Base-by-base conservation (phyloP, 2,888 invertebrate genomes). In the Drosophila prostipennis region DNA sequence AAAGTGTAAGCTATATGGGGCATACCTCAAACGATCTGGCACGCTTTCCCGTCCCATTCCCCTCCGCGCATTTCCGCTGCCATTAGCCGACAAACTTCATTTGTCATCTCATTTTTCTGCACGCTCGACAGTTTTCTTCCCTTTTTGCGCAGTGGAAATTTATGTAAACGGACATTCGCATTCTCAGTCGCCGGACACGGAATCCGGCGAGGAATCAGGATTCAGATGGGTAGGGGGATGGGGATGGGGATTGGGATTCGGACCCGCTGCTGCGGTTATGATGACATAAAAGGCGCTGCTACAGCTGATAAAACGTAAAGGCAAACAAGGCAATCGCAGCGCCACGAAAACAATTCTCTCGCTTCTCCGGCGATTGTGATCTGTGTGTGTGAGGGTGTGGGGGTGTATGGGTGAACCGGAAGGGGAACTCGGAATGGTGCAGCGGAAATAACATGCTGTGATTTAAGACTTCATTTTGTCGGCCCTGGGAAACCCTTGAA, bases 381-480 rank as follows among this genome's bases (percentile, higher is more conserved):
- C 77, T 72, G 71, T 51, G 65, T 19, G 19, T 65, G 69, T 32
- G 71, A 63, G 76, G 65, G 74, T 65, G 19, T 65, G 69, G 36
- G 71, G 65, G 76, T 68, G 74, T 65, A 74, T 78, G 52, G 49
- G 70, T 63, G 49, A 63, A 58, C 72, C 86, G 87, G 86, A 87
- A 89, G 76, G 86, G 82, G 80, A 78, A 40, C 52, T 67, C 49
- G 69, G 74, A 78, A 77, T 42, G 63, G 70, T 79, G 81, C 85
- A 88, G 77, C 86, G 89, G 89, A 89, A 89, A 89, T 87, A 88
- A 89, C 89, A 89, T 89, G 86, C 89, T 89, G 89, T 89, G 89
- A 89, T 89, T 89, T 89, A 89, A 86, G 89, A 86, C 86, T 81
- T 77, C 86, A 81, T 82, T 87, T 87, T 79, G 88, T 74, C 80